Base-by-base conservation (phyloP, 2,888 invertebrate genomes). In the Drosophila prostipennis region DNA sequence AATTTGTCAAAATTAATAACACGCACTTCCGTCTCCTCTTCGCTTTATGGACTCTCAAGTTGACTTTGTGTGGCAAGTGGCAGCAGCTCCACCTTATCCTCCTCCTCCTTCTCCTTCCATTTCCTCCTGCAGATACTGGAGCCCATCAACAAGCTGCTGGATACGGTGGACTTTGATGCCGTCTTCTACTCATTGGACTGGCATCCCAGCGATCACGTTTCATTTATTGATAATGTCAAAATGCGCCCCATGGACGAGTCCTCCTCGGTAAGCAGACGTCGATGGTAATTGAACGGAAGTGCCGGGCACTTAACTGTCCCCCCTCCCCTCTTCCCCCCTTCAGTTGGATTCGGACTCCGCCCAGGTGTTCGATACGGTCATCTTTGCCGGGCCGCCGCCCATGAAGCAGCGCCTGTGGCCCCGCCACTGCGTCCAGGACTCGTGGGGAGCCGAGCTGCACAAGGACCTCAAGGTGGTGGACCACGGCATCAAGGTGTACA, bases 121-220 rank as follows among this genome's bases (percentile, higher is more conserved):
- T 26, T 46, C 53, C 19, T 37, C 36, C 70, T 79, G 3, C 92
- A 95, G 94, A 97, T 98, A 53, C 95, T 98, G 76, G 97, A 97
- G 76, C 96, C 98, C 0, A 98, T 98, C 86, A 98, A 99, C 93
- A 94, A 95, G 42, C 93, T 98, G 40, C 92, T 98, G 90, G 96
- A 96, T 56, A 94, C 94, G 0, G 95, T 97, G 10, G 94, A 95
- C 58, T 98, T 98, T 91, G 96, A 98, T 92, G 94, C 95, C 32
- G 95, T 98, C 46, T 97, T 97, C 92, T 99, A 98, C 93, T 97
- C 98, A 0, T 93, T 97, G 83, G 99, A 99, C 93, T 99, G 99
- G 98, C 99, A 99, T 93, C 99, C 99, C 0, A 95, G 95, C 42
- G 89, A 89, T 81, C 90, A 90, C 74, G 97, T 99, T 39, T 98